Conservation (phyloP, 1,140 invertebrate genomes). For the Drosophila yakuba region DNA sequence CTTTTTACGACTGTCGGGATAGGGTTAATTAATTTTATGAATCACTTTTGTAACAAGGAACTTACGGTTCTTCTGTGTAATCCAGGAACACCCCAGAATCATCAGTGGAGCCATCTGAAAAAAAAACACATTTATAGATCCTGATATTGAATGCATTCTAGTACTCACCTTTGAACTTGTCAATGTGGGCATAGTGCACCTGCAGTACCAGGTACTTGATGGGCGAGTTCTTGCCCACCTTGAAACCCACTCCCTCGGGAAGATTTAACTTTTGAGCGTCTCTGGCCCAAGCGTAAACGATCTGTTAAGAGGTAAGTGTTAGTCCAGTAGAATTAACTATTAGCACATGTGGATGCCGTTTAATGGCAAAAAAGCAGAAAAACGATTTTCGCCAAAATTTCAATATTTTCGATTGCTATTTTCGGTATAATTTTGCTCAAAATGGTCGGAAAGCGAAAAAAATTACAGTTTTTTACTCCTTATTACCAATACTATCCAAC, state of each 20-base stretch:
- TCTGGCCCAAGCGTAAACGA: conserved; percentile 98
- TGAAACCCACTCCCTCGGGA: conserved; percentile 93
- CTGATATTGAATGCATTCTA: not conserved
- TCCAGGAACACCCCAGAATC: conserved; percentile 92
- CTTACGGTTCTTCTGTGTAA: conserved; percentile 91
- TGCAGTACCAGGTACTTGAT: conserved; percentile 95
- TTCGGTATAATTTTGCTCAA: no score
- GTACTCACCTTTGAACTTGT: conserved; percentile 88
- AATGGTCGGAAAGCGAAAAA: no score
- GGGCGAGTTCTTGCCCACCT: conserved; percentile 89
- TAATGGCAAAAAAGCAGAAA: no score
- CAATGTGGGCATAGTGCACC: conserved; percentile 94
- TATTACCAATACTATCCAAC: no score
- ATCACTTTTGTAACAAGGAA: conserved; percentile 26
- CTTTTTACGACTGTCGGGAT: conserved; percentile 87
- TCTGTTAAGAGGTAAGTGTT: conserved; percentile 85
- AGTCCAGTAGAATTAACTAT: not conserved
- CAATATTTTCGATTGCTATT: no score
- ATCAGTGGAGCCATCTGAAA: conserved; percentile 90
- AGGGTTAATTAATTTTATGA: not conserved
- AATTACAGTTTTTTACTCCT: no score
- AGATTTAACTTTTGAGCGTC: conserved; percentile 95
- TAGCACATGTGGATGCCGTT: no score
- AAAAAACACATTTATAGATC: conserved; percentile 2
- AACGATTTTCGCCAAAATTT: no score